Base-by-base conservation (phyloP, 2,888 invertebrate species). In the Adela reaumurella region DNA sequence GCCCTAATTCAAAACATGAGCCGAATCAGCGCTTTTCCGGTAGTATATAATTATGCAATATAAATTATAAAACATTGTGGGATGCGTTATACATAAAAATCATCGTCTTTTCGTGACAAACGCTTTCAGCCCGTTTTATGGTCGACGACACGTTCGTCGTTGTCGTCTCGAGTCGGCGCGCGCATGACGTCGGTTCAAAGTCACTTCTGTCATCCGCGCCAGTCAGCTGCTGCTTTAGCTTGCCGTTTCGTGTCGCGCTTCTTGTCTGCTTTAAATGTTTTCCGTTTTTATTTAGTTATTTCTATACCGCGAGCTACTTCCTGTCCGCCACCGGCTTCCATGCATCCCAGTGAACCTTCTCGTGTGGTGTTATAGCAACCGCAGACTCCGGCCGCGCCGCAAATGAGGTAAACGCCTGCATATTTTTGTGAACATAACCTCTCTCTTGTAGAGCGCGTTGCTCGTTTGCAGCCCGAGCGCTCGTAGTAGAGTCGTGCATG, bases 151-250 rank as follows among this genome's bases (percentile, higher is more conserved):
- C 16, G 19, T 5, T 46, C n/a, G 18, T 35, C 28, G 35, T 35
- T 14, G 4, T 19, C 46, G 46, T 17, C 24, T 24, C 24, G 4
- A 3, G 43, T 19, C 45, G 16, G 52, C 54, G 51, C 50, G 53
- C 51, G 49, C 45, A 20, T 46, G 46, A 58, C 72, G 67, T 58
- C 54, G 49, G 46, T 62, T 57, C 73, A 74, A 78, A 62, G 77
- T 68, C 58, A 68, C 57, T 56, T 57, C 67, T 62, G 57, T 60
- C 71, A 59, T 62, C 60, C 64, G 58, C 60, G 64, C 68, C 69
- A 83, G 84, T 84, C 84, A 84, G 84, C 84, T 84, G 84, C 84
- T 84, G 83, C 83, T 83, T 70, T 84, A 77, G 80, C 83, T 83
- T 83, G 82, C 83, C 80, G 83, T 82, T 83, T 80, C 83, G 83